Conservation (phyloP, 2,113 vertebrate genomes). For the Mirza zaza region DNA sequence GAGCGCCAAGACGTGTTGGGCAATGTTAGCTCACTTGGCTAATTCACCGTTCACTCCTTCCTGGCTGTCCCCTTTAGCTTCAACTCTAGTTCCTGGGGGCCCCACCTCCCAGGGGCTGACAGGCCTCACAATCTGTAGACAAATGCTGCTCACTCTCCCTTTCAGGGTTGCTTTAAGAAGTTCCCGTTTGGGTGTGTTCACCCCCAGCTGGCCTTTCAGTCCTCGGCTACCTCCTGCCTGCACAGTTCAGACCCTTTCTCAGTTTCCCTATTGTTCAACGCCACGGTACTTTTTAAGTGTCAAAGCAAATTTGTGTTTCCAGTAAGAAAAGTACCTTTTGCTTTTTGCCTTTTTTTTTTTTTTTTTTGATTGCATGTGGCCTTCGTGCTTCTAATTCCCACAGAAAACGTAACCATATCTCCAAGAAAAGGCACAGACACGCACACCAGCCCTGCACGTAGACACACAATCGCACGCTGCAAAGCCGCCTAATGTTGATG, state of each 20-base stretch:
- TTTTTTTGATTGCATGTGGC: slow-evolving; percentile 37
- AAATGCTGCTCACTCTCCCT: background rate
- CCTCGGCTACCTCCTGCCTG: fast-evolving
- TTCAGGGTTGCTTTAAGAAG: background rate
- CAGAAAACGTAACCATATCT: slow-evolving; percentile 57
- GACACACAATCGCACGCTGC: background rate
- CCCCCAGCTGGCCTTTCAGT: background rate
- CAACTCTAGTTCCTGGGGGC: background rate
- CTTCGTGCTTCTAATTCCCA: slow-evolving; percentile 67
- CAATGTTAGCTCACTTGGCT: background rate
- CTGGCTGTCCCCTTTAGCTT: background rate
- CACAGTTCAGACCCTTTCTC: background rate
- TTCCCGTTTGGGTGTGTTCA: background rate
- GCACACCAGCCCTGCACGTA: fast-evolving
- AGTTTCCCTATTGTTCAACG: background rate
- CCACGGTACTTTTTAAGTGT: background rate
- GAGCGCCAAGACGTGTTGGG: background rate
- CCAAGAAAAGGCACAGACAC: slow-evolving; percentile 1
- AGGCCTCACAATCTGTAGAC: slow-evolving; percentile 21
- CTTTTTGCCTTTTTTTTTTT: slow-evolving; percentile 57
- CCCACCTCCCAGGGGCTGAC: slow-evolving; percentile 38
- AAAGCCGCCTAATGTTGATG: slow-evolving; percentile 64
- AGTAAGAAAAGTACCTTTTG: slow-evolving; percentile 64
- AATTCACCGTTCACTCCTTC: background rate
- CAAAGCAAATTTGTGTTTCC: slow-evolving; percentile 21